Evolutionary conservation across 2,797 vertebrate species (phyloP), one percentile per base, ranked within the genome.

Genomic region (Dryobates pubescens): DNA sequence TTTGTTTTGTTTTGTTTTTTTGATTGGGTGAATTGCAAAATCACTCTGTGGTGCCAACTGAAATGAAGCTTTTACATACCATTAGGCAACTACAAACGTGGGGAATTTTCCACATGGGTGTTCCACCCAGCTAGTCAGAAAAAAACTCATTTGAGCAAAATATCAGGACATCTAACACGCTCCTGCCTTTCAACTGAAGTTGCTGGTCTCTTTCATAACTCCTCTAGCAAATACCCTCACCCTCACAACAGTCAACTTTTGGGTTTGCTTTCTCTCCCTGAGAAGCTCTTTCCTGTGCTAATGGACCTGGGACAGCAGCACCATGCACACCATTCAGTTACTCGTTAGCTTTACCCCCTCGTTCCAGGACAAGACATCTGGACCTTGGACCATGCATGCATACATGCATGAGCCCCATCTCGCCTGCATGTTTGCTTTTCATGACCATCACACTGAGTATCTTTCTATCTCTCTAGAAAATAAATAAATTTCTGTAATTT

Each of bases 71-170:
- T 94, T 92, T 92, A 94, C 86, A 94, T 96, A 88, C 85, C 89
- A 96, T 89, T 89, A 95, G 82, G 86, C 94, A 95, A 96, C 86
- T 82, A 96, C 94, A 93, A 94, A 94, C 90, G 90, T 94, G 78
- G 82, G 91, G 95, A 95, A 93, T 96, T 95, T 96, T 95, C 93
- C 94, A 95, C 92, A 82, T 20, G 63, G 92, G 86, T 94, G 86
- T 94, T 95, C 78, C 84, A 89, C 88, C 73, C 90, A 90, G 65
- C 59, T 81, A 32, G 34, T 92, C 86, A 95, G 69, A 67, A 91
- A 88, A 19, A 6, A 18, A 10, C 15, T 69, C 6, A 2, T 72
- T 72, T 32, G n/a, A 90, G 72, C 72, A 70, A 94, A 94, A 63
- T 75, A 85, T 87, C 67, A 84, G 74, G 68, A 43, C 74, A 70